phyloP scores from a whole-genome alignment of 2,888 invertebrate species.

The Drosophila testacea region DNA sequence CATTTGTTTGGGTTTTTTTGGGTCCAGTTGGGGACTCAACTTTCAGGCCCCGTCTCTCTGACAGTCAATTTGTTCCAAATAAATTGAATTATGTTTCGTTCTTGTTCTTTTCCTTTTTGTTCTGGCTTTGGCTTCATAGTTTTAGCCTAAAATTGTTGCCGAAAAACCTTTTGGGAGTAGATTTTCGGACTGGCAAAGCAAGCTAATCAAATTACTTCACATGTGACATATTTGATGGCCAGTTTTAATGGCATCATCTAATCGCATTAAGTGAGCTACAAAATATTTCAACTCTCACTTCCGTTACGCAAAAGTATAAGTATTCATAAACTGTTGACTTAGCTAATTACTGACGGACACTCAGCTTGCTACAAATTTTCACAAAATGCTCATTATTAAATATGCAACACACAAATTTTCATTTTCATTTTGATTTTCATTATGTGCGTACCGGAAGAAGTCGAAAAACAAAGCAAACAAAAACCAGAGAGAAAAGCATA shows the following conservation, averaged over 20 bases:
- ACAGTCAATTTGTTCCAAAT: constrained; percentile 75
- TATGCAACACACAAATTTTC: constrained; percentile 2
- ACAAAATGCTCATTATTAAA: background rate
- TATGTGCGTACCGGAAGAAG: background rate
- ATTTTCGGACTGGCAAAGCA: constrained; percentile 21
- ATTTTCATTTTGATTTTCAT: constrained; percentile 12
- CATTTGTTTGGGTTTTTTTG: constrained; percentile 37
- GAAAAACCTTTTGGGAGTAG: constrained; percentile 34
- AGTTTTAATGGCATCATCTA: constrained; percentile 32
- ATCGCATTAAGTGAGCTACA: constrained; percentile 17
- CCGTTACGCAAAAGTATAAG: background rate
- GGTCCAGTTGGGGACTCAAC: constrained; percentile 46
- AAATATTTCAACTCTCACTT: constrained; percentile 9
- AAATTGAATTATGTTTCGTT: constrained; percentile 73
- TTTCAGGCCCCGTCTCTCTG: constrained; percentile 39
- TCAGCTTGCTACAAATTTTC: background rate
- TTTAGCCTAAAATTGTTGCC: constrained; percentile 40
- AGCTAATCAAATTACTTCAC: constrained; percentile 52
- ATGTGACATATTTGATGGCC: constrained; percentile 45
- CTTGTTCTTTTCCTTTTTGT: constrained; percentile 19
- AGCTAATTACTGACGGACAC: constrained; percentile 17
- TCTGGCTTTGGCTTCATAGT: constrained; percentile 32
- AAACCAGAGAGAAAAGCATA: constrained; percentile 14
- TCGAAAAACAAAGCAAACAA: constrained; percentile 5
- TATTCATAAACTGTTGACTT: background rate